Conservation (phyloP, 2,113 vertebrate species). For the Syngnathus scovelli region DNA sequence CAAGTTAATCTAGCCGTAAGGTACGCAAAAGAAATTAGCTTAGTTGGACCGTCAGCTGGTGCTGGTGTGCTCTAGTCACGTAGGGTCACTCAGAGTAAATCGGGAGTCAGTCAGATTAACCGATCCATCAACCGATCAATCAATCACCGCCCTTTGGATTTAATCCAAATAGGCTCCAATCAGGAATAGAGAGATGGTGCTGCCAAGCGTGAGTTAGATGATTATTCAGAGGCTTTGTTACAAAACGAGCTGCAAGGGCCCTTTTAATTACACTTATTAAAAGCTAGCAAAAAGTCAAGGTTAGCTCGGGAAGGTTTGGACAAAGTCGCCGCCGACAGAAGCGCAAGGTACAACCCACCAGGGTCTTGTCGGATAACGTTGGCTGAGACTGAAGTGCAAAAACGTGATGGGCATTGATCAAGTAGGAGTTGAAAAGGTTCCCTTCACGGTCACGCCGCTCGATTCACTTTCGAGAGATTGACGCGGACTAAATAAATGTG, state of each 20-base stretch:
- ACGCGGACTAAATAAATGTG: not conserved
- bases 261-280: not conserved
- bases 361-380: not conserved
- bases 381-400: not conserved
- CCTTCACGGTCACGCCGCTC: not conserved
- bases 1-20: conserved; percentile 60
- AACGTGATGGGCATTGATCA: not conserved
- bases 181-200: not conserved
- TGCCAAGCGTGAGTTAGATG: not conserved
- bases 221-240: not conserved
- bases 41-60: conserved; percentile 1
- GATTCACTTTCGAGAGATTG: not conserved
- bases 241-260: not conserved
- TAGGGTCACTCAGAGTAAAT: not conserved
- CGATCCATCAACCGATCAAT: not conserved
- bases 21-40: conserved; percentile 25
- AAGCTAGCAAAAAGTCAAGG: not conserved
- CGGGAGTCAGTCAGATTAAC: not conserved
- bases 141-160: not conserved
- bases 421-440: not conserved
- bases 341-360: not conserved
- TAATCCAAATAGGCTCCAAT: not conserved
- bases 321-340: not conserved
- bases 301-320: not conserved
- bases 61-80: conserved; percentile 7